These are phyloP conservation scores for Eupeodes corollae DNA, from an alignment of 1,140 invertebrate species.

Conservation along the genomic window DNA sequence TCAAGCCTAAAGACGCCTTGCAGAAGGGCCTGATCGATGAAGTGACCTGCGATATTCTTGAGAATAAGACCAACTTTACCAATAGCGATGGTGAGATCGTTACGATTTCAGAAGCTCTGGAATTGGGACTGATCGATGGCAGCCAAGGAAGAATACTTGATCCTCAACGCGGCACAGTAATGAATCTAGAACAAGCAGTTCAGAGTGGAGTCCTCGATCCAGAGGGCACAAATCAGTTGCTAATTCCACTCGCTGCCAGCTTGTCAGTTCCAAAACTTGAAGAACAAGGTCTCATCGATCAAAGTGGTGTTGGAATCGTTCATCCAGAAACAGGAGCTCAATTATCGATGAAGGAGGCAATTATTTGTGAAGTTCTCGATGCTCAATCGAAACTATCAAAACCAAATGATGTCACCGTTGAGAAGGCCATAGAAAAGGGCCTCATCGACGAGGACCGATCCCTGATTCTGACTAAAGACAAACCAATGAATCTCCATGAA, in stretches of 20 bases:
- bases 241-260: constrained; percentile 70
- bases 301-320: constrained; percentile 65
- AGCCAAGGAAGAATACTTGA: constrained; percentile 69
- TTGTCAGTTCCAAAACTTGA: constrained; percentile 71
- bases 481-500: constrained; percentile 54
- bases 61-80: constrained; percentile 41
- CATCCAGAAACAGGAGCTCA: constrained; percentile 77
- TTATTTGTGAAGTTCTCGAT: constrained; percentile 77
- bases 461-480: constrained; percentile 52
- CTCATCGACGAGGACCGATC: constrained; percentile 63
- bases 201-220: constrained; percentile 73
- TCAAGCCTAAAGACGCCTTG: constrained; percentile 58
- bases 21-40: constrained; percentile 63
- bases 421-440: constrained; percentile 66
- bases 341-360: constrained; percentile 67
- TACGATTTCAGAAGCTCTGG: constrained; percentile 63
- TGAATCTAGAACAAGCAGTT: constrained; percentile 76
- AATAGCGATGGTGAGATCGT: constrained; percentile 49
- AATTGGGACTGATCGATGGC: constrained; percentile 60
- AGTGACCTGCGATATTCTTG: constrained; percentile 58
- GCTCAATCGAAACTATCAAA: constrained; percentile 53
- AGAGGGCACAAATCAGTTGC: constrained; percentile 57
- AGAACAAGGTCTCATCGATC: constrained; percentile 71
- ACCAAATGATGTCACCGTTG: constrained; percentile 54
- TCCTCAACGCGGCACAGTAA: constrained; percentile 61